Evolutionary conservation across 2,797 vertebrate genomes (phyloP), one percentile per base, ranked within the genome.

Genomic region (Pangasius krempfi): DNA sequence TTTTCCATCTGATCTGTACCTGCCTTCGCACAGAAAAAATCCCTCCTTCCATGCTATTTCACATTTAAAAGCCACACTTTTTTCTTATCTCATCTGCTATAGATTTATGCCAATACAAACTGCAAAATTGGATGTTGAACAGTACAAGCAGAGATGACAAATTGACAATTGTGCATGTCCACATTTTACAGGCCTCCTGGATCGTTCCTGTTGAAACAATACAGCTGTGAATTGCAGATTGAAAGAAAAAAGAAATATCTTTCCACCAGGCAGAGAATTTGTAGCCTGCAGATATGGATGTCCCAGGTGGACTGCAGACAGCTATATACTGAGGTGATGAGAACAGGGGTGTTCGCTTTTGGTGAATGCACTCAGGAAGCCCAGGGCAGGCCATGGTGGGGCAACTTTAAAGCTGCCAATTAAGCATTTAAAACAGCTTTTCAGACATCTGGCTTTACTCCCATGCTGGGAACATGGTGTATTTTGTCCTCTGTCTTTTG

Each of bases 391-490:
- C 64, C 86, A 86, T 60, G 64, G 85, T 83, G 66, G 87, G 84
- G 88, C 76, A 86, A 91, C 87, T 90, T 89, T 81, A 89, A 91
- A 91, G 78, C 78, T 88, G 87, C 91, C 90, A 90, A 90, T 92
- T 90, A 91, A 87, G 86, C 86, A 90, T 90, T 91, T 88, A 87
- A 89, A 37, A 88, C 79, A 85, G 75, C 37, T 81, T 88, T 89
- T 89, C 44, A 89, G 87, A 89, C 84, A 66, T 82, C 73, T 89
- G 37, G 52, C 72, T 81, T 82, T 78, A 75, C 86, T 88, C 73
- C n/a, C 86, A 85, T 78, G 88, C 80, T 89, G 72, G 62, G 87
- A 84, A 86, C 83, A 54, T 22, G 2, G 83, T 78, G 64, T 54
- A 75, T 78, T 64, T 25, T 76, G 50, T 86, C 56, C 44, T 73